Base-by-base conservation (phyloP, 2,113 vertebrate species). In the Paralichthys olivaceus region DNA sequence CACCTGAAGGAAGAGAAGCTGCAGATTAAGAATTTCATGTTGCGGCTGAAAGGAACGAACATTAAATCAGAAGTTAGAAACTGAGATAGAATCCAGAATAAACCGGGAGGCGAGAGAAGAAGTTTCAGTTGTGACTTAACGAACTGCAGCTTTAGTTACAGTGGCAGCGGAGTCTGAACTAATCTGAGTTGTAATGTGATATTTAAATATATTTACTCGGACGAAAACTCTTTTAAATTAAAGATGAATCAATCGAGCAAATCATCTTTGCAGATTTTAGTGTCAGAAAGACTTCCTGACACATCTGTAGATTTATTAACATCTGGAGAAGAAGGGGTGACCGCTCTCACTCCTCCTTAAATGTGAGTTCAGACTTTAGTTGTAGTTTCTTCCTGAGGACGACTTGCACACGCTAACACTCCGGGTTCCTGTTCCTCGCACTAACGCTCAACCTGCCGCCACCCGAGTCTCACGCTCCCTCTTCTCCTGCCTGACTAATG, bases 401-500 rank as follows among this genome's bases (percentile, higher is more conserved):
- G 47, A 49, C 47, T 17, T 17, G 8, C 5, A 49, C 15, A 49
- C 45, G 19, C 19, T 49, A 49, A 53, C 49, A n/a, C 20, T 32
- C 29, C 49, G 32, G 34, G 53, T 17, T 72, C 49, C 23, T 73
- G 3, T 22, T 70, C 45, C 25, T 75, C 47, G 5, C 5, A 37
- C 28, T 68, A 68, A 72, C 26, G 4, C 29, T 63, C 19, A 11
- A 11, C 47, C 51, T 19, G 47, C 37, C 7, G 55, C 62, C 67
- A 40, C 43, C 43, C 43, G 0, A 77, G 58, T 68, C 64, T 32
- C 1, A 8, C 37, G 34, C 8, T 15, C 1, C 29, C 25, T 25
- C 54, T 37, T 26, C 22, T 67, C 55, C 74, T 22, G 70, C 69
- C 64, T 68, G 4, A 87, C 89, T 90, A 90, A 90, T 76, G 0